Percentiles rank a stretch among this genome's conserved stretches.
Evolutionary conservation across 2,113 vertebrate genomes (phyloP).

Genomic region (Trogon surrucura): DNA sequence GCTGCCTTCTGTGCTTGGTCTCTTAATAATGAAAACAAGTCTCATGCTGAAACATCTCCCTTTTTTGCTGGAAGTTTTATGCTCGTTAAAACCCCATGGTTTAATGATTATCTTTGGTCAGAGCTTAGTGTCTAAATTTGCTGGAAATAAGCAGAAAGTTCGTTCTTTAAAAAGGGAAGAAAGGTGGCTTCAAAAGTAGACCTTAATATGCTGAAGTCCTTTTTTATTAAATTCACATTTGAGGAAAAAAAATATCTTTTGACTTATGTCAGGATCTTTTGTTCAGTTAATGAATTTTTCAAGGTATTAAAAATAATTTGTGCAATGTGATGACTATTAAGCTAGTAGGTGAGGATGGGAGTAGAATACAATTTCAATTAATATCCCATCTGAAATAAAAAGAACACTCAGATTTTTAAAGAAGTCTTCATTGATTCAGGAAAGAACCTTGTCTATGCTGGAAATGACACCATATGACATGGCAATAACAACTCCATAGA

Average conservation of each 20-base stretch:
- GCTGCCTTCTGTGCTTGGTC: neutral
- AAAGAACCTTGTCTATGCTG: neutral
- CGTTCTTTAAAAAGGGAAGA: slow-evolving; percentile 13
- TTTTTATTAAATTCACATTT: slow-evolving; percentile 57
- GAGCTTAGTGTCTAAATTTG: slow-evolving; percentile 39
- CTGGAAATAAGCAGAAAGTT: slow-evolving; percentile 37
- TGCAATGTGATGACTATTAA: slow-evolving; percentile 54
- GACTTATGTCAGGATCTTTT: slow-evolving; percentile 68
- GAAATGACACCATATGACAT: neutral
- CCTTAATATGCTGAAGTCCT: slow-evolving; percentile 45
- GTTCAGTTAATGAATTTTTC: slow-evolving; percentile 70
- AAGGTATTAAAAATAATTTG: slow-evolving; percentile 70
- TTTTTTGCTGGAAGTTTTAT: neutral
- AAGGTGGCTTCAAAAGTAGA: slow-evolving; percentile 29
- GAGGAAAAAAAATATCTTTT: slow-evolving; percentile 20
- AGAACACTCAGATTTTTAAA: neutral
- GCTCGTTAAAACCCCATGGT: neutral
- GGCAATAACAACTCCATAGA: neutral
- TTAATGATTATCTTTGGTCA: slow-evolving; percentile 23
- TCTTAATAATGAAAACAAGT: slow-evolving; percentile 1
- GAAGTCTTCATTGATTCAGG: neutral
- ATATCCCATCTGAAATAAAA: slow-evolving; percentile 55
- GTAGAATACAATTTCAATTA: slow-evolving; percentile 57
- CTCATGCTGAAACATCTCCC: neutral
- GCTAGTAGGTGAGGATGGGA: slow-evolving; percentile 47